phyloP scores from a whole-genome alignment of 2,113 vertebrate species.

The Myocastor coypus region DNA sequence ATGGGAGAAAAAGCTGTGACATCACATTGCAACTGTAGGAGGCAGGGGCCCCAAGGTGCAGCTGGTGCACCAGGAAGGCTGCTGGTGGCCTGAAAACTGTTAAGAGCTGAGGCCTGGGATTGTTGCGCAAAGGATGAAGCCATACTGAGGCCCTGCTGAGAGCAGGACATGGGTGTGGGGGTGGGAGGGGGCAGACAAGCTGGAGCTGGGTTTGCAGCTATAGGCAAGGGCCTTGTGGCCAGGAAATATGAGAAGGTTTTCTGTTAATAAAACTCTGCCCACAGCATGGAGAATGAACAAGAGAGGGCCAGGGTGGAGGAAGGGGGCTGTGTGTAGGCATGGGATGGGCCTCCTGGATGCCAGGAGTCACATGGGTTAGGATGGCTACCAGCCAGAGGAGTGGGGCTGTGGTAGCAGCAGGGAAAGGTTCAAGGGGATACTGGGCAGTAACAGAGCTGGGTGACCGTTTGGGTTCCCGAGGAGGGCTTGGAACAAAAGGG shows the following conservation, averaged over 20 bases:
- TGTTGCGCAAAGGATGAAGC: neutral
- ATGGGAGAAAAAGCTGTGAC: neutral
- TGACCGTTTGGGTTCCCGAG: neutral
- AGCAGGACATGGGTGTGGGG: neutral
- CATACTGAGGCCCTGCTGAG: neutral
- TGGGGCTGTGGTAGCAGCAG: no score
- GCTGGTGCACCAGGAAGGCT: neutral
- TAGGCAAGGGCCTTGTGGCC: no score
- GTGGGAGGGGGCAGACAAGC: neutral
- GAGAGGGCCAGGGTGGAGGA: neutral
- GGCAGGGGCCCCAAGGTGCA: neutral
- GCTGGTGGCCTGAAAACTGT: neutral
- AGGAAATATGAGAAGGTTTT: neutral
- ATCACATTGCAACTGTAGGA: neutral
- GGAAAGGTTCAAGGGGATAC: neutral
- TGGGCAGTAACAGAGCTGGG: neutral
- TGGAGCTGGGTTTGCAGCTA: neutral
- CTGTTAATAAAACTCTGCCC: neutral
- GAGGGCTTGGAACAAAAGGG: neutral
- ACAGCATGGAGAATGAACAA: neutral
- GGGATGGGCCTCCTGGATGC: neutral
- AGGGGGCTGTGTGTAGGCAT: neutral
- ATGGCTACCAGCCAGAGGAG: neutral
- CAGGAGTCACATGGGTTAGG: neutral
- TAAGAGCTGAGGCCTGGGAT: neutral